Percentiles rank a stretch among this genome's conserved stretches.
Conservation (phyloP, 2,888 invertebrate species). For the Lithophane socia region DNA sequence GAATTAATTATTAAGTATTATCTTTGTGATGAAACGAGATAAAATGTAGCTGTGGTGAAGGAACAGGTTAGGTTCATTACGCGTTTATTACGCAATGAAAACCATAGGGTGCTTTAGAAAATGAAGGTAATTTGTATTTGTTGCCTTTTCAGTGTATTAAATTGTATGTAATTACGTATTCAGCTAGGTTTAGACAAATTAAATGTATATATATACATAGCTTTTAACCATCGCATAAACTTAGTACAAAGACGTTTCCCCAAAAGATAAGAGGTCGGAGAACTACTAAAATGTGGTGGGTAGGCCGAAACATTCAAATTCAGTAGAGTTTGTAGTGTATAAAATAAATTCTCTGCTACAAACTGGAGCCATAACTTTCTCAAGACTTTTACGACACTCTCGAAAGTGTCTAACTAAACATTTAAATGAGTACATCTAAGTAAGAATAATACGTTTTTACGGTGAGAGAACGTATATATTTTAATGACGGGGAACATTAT, state of each 20-base stretch:
- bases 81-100: constrained; percentile 37
- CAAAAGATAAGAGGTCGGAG: constrained; percentile 29
- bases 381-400: constrained; percentile 70
- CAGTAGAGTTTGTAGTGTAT: constrained; percentile 52
- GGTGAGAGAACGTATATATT: constrained; percentile 17
- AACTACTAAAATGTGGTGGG: constrained; percentile 44
- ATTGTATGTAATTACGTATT: constrained; percentile 9
- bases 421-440: constrained; percentile 67
- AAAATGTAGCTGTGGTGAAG: constrained; percentile 24
- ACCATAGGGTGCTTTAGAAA: constrained; percentile 12
- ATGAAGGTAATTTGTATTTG: constrained; percentile 34
- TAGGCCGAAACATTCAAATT: constrained; percentile 62
- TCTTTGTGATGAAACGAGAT: constrained; percentile 52
- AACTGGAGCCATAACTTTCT: constrained; percentile 71
- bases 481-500: constrained; percentile 15
- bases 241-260: constrained; percentile 25
- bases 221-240: constrained; percentile 25
- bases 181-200: not conserved
- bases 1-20: constrained; percentile 65
- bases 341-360: constrained; percentile 69
- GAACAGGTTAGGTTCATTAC: constrained; percentile 39
- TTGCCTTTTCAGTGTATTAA: constrained; percentile 7
- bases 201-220: not conserved
- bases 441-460: constrained; percentile 43
- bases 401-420: constrained; percentile 69